Evolutionary conservation across 2,797 vertebrate genomes (phyloP).

Genomic region (Falco rusticolus): DNA sequence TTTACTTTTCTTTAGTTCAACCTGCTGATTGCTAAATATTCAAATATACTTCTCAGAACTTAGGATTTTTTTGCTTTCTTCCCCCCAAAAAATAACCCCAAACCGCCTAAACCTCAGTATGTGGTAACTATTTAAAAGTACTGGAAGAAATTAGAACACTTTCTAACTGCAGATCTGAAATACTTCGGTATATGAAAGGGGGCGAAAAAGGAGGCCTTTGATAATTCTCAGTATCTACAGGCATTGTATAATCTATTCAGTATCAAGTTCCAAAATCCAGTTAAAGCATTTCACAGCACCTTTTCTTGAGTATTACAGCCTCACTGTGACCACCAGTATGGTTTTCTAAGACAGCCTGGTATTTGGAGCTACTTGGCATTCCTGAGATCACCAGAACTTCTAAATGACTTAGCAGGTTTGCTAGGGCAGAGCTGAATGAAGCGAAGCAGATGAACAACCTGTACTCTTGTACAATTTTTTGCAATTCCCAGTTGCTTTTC

Average conservation of each 20-base stretch:
- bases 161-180: not conserved
- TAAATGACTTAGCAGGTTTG: not conserved
- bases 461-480: not conserved
- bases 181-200: not conserved
- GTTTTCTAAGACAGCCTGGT: not conserved
- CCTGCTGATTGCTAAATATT: not conserved
- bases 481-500: not conserved
- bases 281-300: not conserved
- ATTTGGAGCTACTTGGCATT: not conserved
- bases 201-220: not conserved
- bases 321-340: not conserved
- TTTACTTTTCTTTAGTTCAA: not conserved
- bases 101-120: not conserved
- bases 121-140: not conserved
- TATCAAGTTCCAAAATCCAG: not conserved
- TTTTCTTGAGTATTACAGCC: not conserved
- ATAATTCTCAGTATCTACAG: not conserved
- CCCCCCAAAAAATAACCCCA: not conserved
- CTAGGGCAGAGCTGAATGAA: not conserved
- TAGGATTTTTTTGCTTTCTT: not conserved
- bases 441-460: not conserved
- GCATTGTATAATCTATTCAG: not conserved
- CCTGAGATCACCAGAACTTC: not conserved
- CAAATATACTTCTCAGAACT: not conserved
- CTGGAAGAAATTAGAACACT: not conserved